Conservation (phyloP, 2,888 invertebrate species). For the Muschampia plurimacula region DNA sequence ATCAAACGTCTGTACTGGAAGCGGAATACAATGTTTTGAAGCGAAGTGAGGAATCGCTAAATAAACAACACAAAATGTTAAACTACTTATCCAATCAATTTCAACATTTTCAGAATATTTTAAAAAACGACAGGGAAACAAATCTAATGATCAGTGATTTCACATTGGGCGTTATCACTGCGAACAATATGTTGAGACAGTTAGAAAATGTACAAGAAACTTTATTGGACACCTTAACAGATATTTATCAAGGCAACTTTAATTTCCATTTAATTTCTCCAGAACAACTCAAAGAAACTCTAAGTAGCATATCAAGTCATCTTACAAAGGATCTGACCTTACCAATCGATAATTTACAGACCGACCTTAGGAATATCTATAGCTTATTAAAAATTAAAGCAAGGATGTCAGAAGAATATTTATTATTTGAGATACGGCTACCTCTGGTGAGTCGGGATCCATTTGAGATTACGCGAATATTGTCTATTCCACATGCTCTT, state of each 20-base stretch:
- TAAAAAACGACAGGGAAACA: too few relatives aligned
- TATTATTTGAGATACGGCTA: neutral
- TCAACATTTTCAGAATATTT: too few relatives aligned
- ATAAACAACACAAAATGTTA: neutral
- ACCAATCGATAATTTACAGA: neutral
- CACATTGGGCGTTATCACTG: too few relatives aligned
- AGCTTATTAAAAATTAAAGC: neutral
- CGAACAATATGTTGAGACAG: too few relatives aligned
- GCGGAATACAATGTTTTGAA: neutral
- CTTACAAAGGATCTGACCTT: neutral
- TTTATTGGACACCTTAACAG: neutral
- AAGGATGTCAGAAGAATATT: neutral
- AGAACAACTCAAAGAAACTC: slow-evolving; percentile 11
- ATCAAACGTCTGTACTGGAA: neutral
- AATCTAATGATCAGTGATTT: too few relatives aligned
- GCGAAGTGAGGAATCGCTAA: neutral
- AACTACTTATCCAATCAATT: too few relatives aligned
- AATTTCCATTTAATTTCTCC: slow-evolving; percentile 22
- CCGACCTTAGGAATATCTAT: neutral
- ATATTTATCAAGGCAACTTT: slow-evolving; percentile 13
- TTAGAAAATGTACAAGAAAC: too few relatives aligned
- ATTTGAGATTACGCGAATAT: neutral
- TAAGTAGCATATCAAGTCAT: too few relatives aligned
- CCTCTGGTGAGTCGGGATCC: neutral
- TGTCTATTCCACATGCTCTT: neutral